A percentile compares a stretch with the other conserved stretches of the same genome.
Evolutionary conservation across 2,797 vertebrate species (phyloP).

Genomic region (Tenualosa ilisha): DNA sequence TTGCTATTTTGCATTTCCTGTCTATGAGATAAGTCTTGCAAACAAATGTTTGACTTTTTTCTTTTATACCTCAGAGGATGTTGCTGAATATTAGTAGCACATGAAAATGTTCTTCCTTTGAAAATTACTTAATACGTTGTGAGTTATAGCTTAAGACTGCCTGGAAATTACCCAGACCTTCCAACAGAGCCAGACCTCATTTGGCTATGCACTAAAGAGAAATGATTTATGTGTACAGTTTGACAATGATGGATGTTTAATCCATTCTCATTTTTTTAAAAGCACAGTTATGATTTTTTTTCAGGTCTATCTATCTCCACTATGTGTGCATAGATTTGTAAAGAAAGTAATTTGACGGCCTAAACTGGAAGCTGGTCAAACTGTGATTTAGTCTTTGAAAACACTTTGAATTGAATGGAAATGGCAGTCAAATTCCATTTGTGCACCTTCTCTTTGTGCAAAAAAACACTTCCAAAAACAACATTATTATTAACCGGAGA

Average conservation of each 20-base stretch:
- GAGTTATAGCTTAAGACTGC: constrained; percentile 42
- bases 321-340: neutral
- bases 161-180: constrained; percentile 35
- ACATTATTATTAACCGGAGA: neutral
- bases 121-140: neutral
- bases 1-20: neutral
- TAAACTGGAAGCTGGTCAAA: neutral
- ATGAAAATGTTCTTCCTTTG: neutral
- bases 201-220: constrained; percentile 40
- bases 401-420: neutral
- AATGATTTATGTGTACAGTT: constrained; percentile 25
- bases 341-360: neutral
- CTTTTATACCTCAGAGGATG: neutral
- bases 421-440: neutral
- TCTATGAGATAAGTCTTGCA: neutral
- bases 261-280: constrained; percentile 12
- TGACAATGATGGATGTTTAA: constrained; percentile 18
- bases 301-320: neutral
- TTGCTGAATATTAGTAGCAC: neutral
- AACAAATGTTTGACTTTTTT: neutral
- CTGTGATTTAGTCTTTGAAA: neutral
- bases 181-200: constrained; percentile 44
- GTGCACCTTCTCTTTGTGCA: neutral
- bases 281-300: constrained; percentile 5
- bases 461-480: neutral